phyloP scores from a whole-genome alignment of 2,888 invertebrate species.

The Volucella bombylans region DNA sequence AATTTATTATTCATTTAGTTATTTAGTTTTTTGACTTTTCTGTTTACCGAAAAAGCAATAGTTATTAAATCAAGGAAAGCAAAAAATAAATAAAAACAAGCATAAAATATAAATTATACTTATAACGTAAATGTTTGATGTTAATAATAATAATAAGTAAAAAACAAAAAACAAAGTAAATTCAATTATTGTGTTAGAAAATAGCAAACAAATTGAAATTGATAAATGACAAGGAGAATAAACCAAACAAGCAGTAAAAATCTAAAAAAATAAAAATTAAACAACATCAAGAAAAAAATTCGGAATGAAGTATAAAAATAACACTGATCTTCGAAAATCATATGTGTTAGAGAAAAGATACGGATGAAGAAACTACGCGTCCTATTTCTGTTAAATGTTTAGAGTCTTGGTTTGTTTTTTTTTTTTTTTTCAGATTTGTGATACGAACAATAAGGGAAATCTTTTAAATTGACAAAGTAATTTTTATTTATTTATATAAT shows the following conservation, averaged over 20 bases:
- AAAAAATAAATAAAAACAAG: constrained; percentile 1
- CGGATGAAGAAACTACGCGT: no score
- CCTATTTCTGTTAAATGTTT: no score
- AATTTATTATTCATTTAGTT: background rate
- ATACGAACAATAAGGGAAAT: no score
- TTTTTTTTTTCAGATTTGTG: no score
- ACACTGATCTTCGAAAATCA: no score
- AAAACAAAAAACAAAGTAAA: constrained; percentile 17
- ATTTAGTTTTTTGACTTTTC: background rate
- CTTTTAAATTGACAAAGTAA: no score
- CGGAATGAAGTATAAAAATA: no score
- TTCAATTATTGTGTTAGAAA: constrained; percentile 50
- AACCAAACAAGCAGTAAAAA: constrained; percentile 11
- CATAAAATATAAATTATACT: constrained; percentile 11
- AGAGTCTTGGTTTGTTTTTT: no score
- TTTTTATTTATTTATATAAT: no score
- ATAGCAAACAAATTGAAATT: constrained; percentile 33
- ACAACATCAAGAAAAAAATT: background rate
- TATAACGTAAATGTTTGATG: constrained; percentile 57
- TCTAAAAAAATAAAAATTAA: constrained; percentile 13
- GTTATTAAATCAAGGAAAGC: constrained; percentile 16
- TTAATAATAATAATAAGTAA: constrained; percentile 27
- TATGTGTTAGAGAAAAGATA: no score
- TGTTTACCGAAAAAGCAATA: constrained; percentile 19
- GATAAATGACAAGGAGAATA: constrained; percentile 7